A percentile compares a stretch with the other conserved stretches of the same genome.
Evolutionary conservation across 2,113 vertebrate genomes (phyloP).

Genomic region (Pelobates fuscus): DNA sequence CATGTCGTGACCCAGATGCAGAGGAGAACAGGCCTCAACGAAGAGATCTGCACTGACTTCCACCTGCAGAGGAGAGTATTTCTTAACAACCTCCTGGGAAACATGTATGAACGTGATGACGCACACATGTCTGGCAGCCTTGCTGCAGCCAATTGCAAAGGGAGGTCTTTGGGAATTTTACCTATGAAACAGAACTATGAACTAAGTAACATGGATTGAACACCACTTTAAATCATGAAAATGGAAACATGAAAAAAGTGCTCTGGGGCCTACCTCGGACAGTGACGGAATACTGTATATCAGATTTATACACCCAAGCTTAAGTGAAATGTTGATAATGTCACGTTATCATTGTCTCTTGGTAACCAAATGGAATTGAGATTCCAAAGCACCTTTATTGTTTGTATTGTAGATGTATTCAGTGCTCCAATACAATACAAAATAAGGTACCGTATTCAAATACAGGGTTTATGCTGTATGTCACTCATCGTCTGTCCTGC

Average conservation of each 20-base stretch:
- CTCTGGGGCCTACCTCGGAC: neutral
- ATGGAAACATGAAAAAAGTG: neutral
- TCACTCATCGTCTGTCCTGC: slow-evolving; percentile 15
- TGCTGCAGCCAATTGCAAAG: neutral
- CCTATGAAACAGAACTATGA: neutral
- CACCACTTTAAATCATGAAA: neutral
- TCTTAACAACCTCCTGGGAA: neutral
- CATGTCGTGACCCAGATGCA: slow-evolving; percentile 88
- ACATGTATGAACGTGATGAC: neutral
- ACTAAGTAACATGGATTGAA: neutral
- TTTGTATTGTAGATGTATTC: slow-evolving; percentile 1
- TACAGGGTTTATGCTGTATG: slow-evolving; percentile 8
- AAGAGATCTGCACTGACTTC: slow-evolving; percentile 27
- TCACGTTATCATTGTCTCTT: neutral
- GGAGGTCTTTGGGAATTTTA: neutral
- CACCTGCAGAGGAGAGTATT: slow-evolving; percentile 33
- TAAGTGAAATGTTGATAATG: neutral
- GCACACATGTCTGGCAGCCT: slow-evolving; percentile 26
- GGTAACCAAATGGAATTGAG: slow-evolving; percentile 25
- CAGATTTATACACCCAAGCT: no score
- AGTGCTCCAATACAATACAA: slow-evolving; percentile 12
- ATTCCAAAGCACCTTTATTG: slow-evolving; percentile 25
- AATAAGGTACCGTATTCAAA: slow-evolving; percentile 17
- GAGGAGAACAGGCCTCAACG: slow-evolving; percentile 81
- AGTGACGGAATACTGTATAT: neutral